Percentiles rank a stretch among this genome's conserved stretches.
Evolutionary conservation across 2,888 invertebrate genomes (phyloP).

Genomic region (Meteorus colon): DNA sequence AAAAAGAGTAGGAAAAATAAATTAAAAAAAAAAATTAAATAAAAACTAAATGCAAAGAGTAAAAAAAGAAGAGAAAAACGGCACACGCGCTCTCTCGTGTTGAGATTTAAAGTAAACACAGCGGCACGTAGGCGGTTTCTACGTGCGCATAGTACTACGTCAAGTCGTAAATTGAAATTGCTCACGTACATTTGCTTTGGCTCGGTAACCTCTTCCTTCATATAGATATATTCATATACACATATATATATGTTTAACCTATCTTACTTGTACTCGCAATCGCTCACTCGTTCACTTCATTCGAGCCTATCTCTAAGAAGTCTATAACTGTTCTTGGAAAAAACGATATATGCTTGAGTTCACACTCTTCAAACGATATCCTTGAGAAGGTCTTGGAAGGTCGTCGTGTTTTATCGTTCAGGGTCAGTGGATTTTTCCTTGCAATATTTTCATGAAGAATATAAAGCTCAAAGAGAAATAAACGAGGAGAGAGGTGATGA

Average conservation of each 20-base stretch:
- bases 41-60: slow-evolving; percentile 12
- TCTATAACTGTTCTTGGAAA: slow-evolving; percentile 51
- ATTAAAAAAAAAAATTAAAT: neutral
- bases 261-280: slow-evolving; percentile 3
- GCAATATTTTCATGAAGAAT: neutral
- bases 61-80: slow-evolving; percentile 25
- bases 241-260: slow-evolving; percentile 13
- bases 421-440: slow-evolving; percentile 9
- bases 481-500: neutral
- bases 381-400: slow-evolving; percentile 52
- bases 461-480: neutral
- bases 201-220: slow-evolving; percentile 35
- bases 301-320: slow-evolving; percentile 17
- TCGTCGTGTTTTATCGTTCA: slow-evolving; percentile 25
- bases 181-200: slow-evolving; percentile 50
- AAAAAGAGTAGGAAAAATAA: neutral
- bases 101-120: slow-evolving; percentile 68
- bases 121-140: slow-evolving; percentile 43
- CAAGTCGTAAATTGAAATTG: slow-evolving; percentile 55
- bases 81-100: slow-evolving; percentile 55
- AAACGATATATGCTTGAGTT: slow-evolving; percentile 42
- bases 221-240: slow-evolving; percentile 10
- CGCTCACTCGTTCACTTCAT: neutral
- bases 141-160: slow-evolving; percentile 40
- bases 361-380: slow-evolving; percentile 51